phyloP scores from a whole-genome alignment of 2,797 vertebrate species.

The Gallirallus australis region DNA sequence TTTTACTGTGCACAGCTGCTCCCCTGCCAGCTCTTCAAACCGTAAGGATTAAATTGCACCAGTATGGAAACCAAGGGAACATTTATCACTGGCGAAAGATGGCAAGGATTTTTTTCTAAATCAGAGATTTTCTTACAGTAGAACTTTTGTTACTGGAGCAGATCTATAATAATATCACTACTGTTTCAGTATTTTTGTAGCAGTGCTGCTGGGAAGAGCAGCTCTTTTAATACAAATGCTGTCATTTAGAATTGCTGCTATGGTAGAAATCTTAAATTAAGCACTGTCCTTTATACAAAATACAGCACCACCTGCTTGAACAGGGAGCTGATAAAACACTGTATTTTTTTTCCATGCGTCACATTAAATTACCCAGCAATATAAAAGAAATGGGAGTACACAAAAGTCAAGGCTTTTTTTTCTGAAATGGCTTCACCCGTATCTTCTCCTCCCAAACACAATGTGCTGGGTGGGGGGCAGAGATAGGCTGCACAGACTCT shows the following conservation, averaged over 20 bases:
- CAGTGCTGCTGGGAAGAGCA: conserved; percentile 54
- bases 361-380: conserved; percentile 33
- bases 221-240: conserved; percentile 65
- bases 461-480: conserved; percentile 1
- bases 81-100: conserved; percentile 9
- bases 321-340: conserved; percentile 56
- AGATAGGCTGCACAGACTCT: neutral
- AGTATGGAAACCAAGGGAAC: conserved; percentile 1
- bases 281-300: conserved; percentile 58
- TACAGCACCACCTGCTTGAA: conserved; percentile 69
- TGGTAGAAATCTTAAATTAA: conserved; percentile 69
- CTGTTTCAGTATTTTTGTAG: conserved; percentile 72
- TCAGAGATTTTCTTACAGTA: conserved; percentile 54
- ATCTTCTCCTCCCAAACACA: conserved; percentile 39
- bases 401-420: conserved; percentile 30
- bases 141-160: conserved; percentile 57
- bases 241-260: conserved; percentile 65
- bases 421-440: neutral
- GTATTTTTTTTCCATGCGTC: neutral
- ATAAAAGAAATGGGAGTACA: conserved; percentile 55
- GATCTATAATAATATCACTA: conserved; percentile 69
- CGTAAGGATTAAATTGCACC: neutral
- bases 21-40: neutral
- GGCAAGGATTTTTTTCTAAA: conserved; percentile 24
- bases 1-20: neutral